Evolutionary conservation across 2,888 invertebrate species (phyloP), one percentile per base, ranked within the genome.

Genomic region (Polydrusus tereticollis): DNA sequence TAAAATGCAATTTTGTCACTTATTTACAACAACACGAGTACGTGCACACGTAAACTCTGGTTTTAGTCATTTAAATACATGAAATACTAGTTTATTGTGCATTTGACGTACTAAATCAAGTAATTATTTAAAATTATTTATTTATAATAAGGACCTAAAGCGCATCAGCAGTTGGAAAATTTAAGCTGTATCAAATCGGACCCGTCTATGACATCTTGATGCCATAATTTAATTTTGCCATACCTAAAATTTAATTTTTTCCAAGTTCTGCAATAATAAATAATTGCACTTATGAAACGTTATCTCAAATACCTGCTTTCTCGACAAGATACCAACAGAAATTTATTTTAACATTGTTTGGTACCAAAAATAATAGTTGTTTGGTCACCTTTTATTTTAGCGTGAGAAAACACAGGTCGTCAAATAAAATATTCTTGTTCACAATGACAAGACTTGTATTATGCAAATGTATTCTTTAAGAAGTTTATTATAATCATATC

Each of bases 401-500:
- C 47, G 47, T 47, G 47, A 47, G 47, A 47, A 47, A 47, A 47
- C 47, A 47, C 23, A 10, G 12, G 23, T 21, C 23, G 47, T 47
- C 47, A 47, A 47, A 23, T 47, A 47, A 47, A 23, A 47, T 47
- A 47, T 47, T 21, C 47, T 47, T 23, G 47, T 21, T n/a, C 23
- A 47, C 20, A 47, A n/a, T 47, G 47, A 47, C 47, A 47, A 47
- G 23, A 10, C 23, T 47, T 47, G 47, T 47, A 47, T 47, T 47
- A 47, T 47, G 47, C 47, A 47, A 47, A 47, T 47, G 7, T 5
- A 12, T 47, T 23, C 23, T 23, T 47, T 21, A 45, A 45, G 18
- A 45, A 20, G 47, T 47, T n/a, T 47, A 47, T 23, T 47, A 47
- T 47, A 47, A 47, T 47, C n/a, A 21, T 23, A 47, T 23, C 23